Percentiles rank a stretch among this genome's conserved stretches.
Evolutionary conservation across 1,140 invertebrate species (phyloP).

Genomic region (Mamestra configurata): DNA sequence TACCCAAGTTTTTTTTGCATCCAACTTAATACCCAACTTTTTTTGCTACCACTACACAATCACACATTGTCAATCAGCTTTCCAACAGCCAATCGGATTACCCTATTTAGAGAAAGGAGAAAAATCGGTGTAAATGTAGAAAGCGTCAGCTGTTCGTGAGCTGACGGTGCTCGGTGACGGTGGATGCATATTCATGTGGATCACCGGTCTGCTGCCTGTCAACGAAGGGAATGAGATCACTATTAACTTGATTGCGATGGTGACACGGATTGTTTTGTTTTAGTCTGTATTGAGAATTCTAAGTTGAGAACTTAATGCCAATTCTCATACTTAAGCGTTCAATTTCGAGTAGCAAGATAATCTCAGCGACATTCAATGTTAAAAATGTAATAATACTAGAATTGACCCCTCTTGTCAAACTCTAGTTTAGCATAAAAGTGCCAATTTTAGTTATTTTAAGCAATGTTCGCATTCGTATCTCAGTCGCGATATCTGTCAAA

Average conservation of each 20-base stretch:
- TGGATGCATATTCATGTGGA: slow-evolving; percentile 28
- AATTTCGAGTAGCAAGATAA: too few species aligned
- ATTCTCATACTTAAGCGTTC: too few species aligned
- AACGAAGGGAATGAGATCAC: slow-evolving; percentile 34
- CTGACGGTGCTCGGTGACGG: neutral
- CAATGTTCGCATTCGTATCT: too few species aligned
- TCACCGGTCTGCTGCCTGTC: slow-evolving; percentile 19
- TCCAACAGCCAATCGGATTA: slow-evolving; percentile 4
- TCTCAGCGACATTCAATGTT: too few species aligned
- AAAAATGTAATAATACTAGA: too few species aligned
- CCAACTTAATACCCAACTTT: neutral
- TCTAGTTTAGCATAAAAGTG: too few species aligned
- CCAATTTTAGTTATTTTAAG: too few species aligned
- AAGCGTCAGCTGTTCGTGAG: slow-evolving; percentile 35
- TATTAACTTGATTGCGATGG: slow-evolving; percentile 7
- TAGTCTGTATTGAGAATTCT: too few species aligned
- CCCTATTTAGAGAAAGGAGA: slow-evolving; percentile 44
- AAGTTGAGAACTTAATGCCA: too few species aligned
- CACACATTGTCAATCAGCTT: neutral
- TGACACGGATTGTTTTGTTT: neutral
- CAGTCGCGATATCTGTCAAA: too few species aligned
- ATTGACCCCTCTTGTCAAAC: too few species aligned
- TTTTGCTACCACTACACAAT: neutral
- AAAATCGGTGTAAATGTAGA: slow-evolving; percentile 33
- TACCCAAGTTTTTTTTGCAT: too few species aligned